Base-by-base conservation (phyloP, 2,113 vertebrate species). In the Vidua macroura region DNA sequence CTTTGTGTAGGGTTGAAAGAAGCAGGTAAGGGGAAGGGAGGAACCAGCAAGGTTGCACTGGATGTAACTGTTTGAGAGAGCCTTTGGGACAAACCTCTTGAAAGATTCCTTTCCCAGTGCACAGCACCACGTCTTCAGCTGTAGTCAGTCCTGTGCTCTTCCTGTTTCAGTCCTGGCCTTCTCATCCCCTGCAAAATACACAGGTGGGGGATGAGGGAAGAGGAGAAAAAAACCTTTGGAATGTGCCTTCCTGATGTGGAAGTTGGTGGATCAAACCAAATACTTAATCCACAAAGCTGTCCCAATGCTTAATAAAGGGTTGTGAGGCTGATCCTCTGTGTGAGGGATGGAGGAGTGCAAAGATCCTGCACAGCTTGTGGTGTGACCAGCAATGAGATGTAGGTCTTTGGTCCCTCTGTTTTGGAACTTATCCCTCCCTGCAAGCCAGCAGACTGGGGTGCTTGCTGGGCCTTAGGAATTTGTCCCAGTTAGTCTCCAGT, bases 11-110 rank as follows among this genome's bases (percentile, higher is more conserved):
- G 33, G 30, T 49, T 53, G 21, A 21, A 68, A 60, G 76, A 43
- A 59, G 30, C 56, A 93, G 88, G 44, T 55, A 6, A 43, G n/a
- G 84, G 27, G 10, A 49, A 59, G 63, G 59, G 43, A 86, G 60
- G 68, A 70, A 22, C 31, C 53, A 35, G 52, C 0, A 1, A 46
- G 33, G 39, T 43, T 11, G 0, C 15, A 3, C 14, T 51, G 20
- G 39, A 25, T 70, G 33, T 67, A 1, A 53, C 37, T 55, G 51
- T 24, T 33, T 41, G 75, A 51, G 27, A 49, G 30, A 25, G 21
- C 48, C 14, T 82, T 78, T 56, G 46, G 79, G 62, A 25, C 77
- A 72, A 79, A 35, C 27, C 30, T 30, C 31, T 62, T 30, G 43
- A 7, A 56, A 69, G 22, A 75, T 59, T 43, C 30, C 15, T 46